A percentile compares a stretch with the other conserved stretches of the same genome.
These are phyloP conservation scores for Psittacula echo DNA, from an alignment of 2,797 vertebrate genomes.

Conservation along the genomic window DNA sequence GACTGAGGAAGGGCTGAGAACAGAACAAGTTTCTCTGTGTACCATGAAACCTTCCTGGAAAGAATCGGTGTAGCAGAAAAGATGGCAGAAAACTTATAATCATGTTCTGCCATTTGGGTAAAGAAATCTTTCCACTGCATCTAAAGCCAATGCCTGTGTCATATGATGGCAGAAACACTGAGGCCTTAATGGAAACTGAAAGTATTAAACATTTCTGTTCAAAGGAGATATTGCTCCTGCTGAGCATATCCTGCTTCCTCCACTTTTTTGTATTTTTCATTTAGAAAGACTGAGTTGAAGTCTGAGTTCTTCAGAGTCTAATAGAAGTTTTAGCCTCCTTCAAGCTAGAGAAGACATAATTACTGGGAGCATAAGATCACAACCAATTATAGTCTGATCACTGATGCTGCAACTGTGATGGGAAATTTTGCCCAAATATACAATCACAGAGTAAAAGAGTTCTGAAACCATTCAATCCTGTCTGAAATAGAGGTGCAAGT, in stretches of 20 bases:
- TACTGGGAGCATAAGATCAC: slow-evolving; percentile 47
- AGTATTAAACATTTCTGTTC: background rate
- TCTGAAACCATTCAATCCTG: slow-evolving; percentile 18
- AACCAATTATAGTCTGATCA: slow-evolving; percentile 50
- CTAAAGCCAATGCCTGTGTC: background rate
- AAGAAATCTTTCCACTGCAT: background rate
- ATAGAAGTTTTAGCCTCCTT: slow-evolving; percentile 25
- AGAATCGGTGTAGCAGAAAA: background rate
- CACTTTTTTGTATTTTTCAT: background rate
- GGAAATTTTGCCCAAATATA: slow-evolving; percentile 21
- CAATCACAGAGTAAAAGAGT: slow-evolving; percentile 16
- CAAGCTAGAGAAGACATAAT: slow-evolving; percentile 21
- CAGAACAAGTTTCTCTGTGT: background rate
- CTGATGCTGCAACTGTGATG: background rate
- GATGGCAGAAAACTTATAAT: background rate
- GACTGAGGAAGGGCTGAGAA: background rate
- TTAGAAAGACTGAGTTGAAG: background rate
- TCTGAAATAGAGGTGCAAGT: background rate
- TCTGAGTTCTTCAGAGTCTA: background rate
- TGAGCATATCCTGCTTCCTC: background rate
- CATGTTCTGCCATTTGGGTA: background rate
- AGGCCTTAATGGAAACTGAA: background rate
- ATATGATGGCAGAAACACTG: background rate
- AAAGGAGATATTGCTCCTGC: background rate
- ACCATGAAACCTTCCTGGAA: background rate